Conservation (phyloP, 1,140 invertebrate species). For the Probaryconus sp. region DNA sequence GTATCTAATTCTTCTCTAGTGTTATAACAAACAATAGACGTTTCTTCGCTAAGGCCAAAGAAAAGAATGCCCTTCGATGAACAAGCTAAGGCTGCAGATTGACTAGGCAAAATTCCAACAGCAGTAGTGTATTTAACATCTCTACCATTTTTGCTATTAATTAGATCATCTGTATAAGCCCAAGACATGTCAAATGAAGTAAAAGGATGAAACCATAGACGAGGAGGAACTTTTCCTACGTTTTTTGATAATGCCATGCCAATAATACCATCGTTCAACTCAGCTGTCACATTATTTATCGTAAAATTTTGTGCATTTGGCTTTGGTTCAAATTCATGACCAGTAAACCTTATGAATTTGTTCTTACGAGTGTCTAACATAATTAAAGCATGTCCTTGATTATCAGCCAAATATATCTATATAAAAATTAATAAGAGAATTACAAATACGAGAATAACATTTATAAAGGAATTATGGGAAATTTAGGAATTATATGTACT, state of each 20-base stretch:
- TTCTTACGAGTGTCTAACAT: slow-evolving; percentile 20
- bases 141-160: slow-evolving; percentile 29
- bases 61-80: slow-evolving; percentile 68
- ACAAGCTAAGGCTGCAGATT: slow-evolving; percentile 70
- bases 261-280: slow-evolving; percentile 27
- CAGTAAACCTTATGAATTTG: slow-evolving; percentile 17
- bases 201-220: slow-evolving; percentile 54
- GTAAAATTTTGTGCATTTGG: slow-evolving; percentile 24
- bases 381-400: slow-evolving; percentile 19
- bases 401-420: slow-evolving; percentile 1
- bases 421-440: neutral
- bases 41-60: slow-evolving; percentile 65
- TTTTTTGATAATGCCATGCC: slow-evolving; percentile 18
- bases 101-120: slow-evolving; percentile 72
- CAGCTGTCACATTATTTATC: slow-evolving; percentile 28
- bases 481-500: too few relatives aligned
- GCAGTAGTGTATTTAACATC: slow-evolving; percentile 50
- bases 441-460: too few relatives aligned
- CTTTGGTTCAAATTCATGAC: slow-evolving; percentile 6
- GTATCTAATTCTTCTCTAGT: neutral
- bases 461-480: too few relatives aligned
- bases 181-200: slow-evolving; percentile 68
- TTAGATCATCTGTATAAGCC: slow-evolving; percentile 53
- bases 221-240: neutral
- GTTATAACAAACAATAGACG: slow-evolving; percentile 73